Conservation (phyloP, 1,140 invertebrate species). For the Drosophila lacteicornis region DNA sequence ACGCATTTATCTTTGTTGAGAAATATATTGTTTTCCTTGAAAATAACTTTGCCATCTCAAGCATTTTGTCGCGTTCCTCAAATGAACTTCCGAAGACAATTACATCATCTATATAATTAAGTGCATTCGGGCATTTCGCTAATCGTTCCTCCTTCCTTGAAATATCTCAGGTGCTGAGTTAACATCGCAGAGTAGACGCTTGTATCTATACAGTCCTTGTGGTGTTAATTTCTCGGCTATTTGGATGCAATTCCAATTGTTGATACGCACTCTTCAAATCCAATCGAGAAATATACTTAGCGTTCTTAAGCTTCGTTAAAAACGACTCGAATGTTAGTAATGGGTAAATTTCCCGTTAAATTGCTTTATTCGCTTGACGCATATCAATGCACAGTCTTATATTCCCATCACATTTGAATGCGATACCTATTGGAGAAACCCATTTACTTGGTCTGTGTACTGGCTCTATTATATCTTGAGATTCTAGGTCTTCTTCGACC, state of each 20-base stretch:
- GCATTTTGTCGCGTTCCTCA: slow-evolving; percentile 7
- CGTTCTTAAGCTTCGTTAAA: slow-evolving; percentile 15
- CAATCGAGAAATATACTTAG: slow-evolving; percentile 10
- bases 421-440: slow-evolving; percentile 15
- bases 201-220: slow-evolving; percentile 24
- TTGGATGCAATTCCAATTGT: slow-evolving; percentile 17
- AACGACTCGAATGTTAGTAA: slow-evolving; percentile 13
- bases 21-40: slow-evolving; percentile 2
- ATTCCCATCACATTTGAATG: slow-evolving; percentile 28
- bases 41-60: slow-evolving; percentile 7
- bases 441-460: background rate
- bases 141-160: slow-evolving; percentile 8
- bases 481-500: background rate
- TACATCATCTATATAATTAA: slow-evolving; percentile 16
- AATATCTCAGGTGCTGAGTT: slow-evolving; percentile 29
- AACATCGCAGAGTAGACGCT: slow-evolving; percentile 19
- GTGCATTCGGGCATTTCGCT: background rate
- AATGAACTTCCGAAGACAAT: slow-evolving; percentile 22
- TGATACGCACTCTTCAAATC: slow-evolving; percentile 21
- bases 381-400: slow-evolving; percentile 31
- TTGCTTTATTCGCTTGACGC: slow-evolving; percentile 23
- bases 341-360: slow-evolving; percentile 8
- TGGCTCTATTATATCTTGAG: slow-evolving; percentile 4
- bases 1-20: slow-evolving; percentile 8
- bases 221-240: slow-evolving; percentile 21